Evolutionary conservation across 1,140 invertebrate species (phyloP).

Genomic region (Lysiphlebus fabarum): DNA sequence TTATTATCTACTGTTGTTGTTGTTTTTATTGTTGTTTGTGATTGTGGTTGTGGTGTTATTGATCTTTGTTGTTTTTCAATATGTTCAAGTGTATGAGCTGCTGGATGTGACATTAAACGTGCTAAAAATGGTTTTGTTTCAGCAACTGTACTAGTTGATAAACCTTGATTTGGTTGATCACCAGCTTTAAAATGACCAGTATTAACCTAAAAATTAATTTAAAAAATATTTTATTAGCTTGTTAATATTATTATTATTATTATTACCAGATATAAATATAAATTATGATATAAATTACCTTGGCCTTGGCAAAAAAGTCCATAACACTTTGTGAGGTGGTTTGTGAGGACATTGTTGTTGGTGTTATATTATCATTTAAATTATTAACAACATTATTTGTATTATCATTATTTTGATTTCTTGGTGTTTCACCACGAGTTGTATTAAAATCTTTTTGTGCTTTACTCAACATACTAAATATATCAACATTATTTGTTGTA

Average conservation of each 20-base stretch:
- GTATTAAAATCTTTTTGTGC: constrained; percentile 79
- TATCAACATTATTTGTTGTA: constrained; percentile 62
- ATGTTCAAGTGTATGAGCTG: constrained; percentile 76
- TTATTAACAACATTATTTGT: constrained; percentile 30
- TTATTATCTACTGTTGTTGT: constrained; percentile 24
- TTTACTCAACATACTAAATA: constrained; percentile 85
- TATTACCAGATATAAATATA: background rate
- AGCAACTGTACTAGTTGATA: constrained; percentile 38
- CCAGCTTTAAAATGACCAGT: constrained; percentile 47
- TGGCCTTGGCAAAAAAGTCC: constrained; percentile 81
- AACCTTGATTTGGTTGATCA: constrained; percentile 50
- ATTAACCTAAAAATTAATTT: constrained; percentile 37
- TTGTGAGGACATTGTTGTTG: constrained; percentile 36
- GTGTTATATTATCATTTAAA: constrained; percentile 34
- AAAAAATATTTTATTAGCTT: no score
- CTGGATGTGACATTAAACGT: constrained; percentile 74
- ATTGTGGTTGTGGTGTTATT: constrained; percentile 63
- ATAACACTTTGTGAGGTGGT: constrained; percentile 79
- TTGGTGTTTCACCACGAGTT: constrained; percentile 50
- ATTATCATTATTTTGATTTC: constrained; percentile 33
- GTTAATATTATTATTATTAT: constrained; percentile 1
- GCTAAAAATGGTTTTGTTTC: constrained; percentile 61
- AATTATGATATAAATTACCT: constrained; percentile 47
- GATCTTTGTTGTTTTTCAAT: constrained; percentile 83
- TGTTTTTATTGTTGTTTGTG: constrained; percentile 34